Conservation (phyloP, 1,140 invertebrate genomes). For the Holcopasites calliopsidis region DNA sequence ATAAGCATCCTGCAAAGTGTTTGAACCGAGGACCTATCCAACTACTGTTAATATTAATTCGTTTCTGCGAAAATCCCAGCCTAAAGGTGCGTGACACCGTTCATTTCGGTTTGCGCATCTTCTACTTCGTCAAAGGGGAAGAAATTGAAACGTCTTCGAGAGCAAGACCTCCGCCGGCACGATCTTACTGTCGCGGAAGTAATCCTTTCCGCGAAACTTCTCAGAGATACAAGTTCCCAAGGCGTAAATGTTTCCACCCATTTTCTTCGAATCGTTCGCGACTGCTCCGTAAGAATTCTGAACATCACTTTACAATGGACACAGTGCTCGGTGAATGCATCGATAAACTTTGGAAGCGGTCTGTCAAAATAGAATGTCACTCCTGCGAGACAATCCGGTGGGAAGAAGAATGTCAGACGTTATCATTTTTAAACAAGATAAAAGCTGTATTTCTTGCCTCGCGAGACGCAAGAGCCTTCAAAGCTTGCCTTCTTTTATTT, state of each 20-base stretch:
- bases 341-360: not conserved
- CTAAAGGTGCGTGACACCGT: not conserved
- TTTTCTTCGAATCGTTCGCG: conserved; percentile 6
- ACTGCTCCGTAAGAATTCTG: not conserved
- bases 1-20: too few relatives aligned
- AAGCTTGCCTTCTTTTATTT: too few relatives aligned
- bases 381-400: not conserved
- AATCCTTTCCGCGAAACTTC: conserved; percentile 20
- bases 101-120: not conserved
- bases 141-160: not conserved
- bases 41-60: not conserved
- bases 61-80: not conserved
- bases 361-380: not conserved
- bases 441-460: too few relatives aligned
- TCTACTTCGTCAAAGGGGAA: not conserved
- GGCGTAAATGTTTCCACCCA: not conserved
- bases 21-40: not conserved
- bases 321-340: not conserved
- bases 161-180: not conserved
- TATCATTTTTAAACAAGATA: conserved; percentile 8
- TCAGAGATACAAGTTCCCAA: not conserved
- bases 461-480: too few relatives aligned
- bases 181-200: conserved; percentile 27
- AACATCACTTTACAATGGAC: not conserved
- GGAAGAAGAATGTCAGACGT: not conserved